Conservation (phyloP, 2,797 vertebrate species). For the Loris lydekkerianus region DNA sequence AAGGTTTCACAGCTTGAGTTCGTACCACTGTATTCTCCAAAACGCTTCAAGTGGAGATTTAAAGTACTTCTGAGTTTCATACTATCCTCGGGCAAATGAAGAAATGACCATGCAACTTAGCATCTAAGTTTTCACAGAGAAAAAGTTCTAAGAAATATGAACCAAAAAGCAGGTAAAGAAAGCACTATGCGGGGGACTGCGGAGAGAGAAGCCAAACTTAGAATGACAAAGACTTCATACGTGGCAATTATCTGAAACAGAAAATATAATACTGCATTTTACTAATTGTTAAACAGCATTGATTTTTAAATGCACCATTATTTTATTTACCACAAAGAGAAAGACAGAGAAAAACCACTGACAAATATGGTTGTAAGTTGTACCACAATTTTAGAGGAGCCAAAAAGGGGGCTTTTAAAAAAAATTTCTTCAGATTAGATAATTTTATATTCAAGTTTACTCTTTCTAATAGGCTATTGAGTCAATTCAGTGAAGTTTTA, state of each 20-base stretch:
- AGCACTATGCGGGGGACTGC: not conserved
- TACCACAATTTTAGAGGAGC: not conserved
- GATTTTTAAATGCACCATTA: slow-evolving; percentile 14
- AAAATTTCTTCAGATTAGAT: not conserved
- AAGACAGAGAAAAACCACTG: not conserved
- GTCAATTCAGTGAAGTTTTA: not conserved
- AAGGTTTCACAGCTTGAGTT: slow-evolving; percentile 40
- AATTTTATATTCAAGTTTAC: not conserved
- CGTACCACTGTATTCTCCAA: not conserved
- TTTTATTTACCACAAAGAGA: not conserved
- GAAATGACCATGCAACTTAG: not conserved
- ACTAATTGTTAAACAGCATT: not conserved
- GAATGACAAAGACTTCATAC: not conserved
- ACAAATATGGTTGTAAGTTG: not conserved
- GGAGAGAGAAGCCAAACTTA: slow-evolving; percentile 15
- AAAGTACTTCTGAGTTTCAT: slow-evolving; percentile 19
- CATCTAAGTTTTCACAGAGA: not conserved
- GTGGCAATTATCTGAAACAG: not conserved
- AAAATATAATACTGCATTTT: not conserved
- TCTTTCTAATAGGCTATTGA: not conserved
- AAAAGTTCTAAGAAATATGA: not conserved
- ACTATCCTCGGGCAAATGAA: not conserved
- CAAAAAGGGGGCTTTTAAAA: not conserved
- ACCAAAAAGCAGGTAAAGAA: slow-evolving; percentile 33
- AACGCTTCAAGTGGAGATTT: not conserved